Evolutionary conservation across 2,888 invertebrate species (phyloP), one percentile per base, ranked within the genome.

Genomic region (Lypha dubia): DNA sequence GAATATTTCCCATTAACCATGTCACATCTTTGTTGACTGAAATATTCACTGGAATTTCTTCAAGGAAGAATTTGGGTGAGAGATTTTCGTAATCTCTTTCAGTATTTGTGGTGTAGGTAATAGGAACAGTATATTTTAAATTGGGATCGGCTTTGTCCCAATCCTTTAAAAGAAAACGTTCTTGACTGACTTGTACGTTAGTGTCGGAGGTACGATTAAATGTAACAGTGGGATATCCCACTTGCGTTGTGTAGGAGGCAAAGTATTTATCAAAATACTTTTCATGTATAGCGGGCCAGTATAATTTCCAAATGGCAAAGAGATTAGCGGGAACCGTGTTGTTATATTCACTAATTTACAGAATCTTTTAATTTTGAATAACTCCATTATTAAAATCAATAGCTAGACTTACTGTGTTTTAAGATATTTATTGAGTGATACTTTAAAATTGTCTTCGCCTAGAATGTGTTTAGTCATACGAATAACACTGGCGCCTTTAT

Each of bases 391-490:
- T 0, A 6, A 24, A 3, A 22, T 28, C 3, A 24, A 51, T 24
- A n/a, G 1, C 0, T 7, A 22, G 41, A 87, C 91, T 88, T 88
- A 91, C 91, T 88, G 8, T 75, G 87, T 85, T 0, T n/a, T 53
- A 0, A 96, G 92, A 88, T 96, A 96, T 41, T 91, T 89, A 22
- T 92, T 91, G 53, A 96, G 89, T 1, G 95, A 94, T 41, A 88
- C 87, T 87, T 92, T 90, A 88, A 95, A 95, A 0, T 93, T 90
- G 0, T 90, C 89, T 0, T 89, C 89, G 2, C 95, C 95, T 53
- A 95, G 92, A 1, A 94, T 91, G 89, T 95, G 94, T 87, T 94
- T 94, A 67, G 95, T 92, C 96, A 96, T 96, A 85, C 95, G 94
- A 73, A 96, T 94, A 20, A 95, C 89, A 2, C 93, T 89, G n/a